Percentiles rank a stretch among this genome's conserved stretches.
Conservation (phyloP, 2,888 invertebrate species). For the Apamea crenata region DNA sequence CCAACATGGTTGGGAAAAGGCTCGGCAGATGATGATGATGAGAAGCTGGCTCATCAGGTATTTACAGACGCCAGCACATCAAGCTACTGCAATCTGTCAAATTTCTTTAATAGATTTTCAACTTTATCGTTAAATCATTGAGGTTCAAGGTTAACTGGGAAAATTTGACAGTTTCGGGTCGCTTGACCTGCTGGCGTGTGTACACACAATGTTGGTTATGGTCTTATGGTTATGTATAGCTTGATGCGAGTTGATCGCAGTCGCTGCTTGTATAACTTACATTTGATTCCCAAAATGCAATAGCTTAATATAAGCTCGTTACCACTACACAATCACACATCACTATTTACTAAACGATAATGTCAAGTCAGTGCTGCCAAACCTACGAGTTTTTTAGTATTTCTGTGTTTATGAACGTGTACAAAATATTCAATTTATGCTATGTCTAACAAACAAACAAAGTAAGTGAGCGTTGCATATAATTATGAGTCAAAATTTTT, state of each 20-base stretch:
- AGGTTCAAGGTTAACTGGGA: too few species aligned
- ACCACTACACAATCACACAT: not conserved
- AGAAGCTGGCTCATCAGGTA: too few species aligned
- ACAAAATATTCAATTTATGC: not conserved
- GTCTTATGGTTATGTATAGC: too few species aligned
- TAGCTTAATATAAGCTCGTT: not conserved
- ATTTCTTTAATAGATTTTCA: too few species aligned
- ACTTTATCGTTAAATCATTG: too few species aligned
- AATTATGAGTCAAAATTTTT: not conserved
- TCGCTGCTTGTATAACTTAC: not conserved
- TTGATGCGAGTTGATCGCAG: not conserved
- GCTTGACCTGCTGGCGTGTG: too few species aligned
- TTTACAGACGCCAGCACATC: too few species aligned
- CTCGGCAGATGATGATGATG: too few species aligned
- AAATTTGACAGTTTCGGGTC: too few species aligned
- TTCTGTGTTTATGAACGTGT: not conserved
- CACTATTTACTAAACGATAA: not conserved
- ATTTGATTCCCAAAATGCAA: not conserved
- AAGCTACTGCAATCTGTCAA: too few species aligned
- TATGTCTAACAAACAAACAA: not conserved
- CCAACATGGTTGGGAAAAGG: too few species aligned
- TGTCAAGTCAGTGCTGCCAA: slow-evolving; percentile 9
- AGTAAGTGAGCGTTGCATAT: not conserved
- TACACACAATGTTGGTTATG: too few species aligned
- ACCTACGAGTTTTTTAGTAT: not conserved